Evolutionary conservation across 2,113 vertebrate genomes (phyloP), one percentile per base, ranked within the genome.

Genomic region (Pionites leucogaster): DNA sequence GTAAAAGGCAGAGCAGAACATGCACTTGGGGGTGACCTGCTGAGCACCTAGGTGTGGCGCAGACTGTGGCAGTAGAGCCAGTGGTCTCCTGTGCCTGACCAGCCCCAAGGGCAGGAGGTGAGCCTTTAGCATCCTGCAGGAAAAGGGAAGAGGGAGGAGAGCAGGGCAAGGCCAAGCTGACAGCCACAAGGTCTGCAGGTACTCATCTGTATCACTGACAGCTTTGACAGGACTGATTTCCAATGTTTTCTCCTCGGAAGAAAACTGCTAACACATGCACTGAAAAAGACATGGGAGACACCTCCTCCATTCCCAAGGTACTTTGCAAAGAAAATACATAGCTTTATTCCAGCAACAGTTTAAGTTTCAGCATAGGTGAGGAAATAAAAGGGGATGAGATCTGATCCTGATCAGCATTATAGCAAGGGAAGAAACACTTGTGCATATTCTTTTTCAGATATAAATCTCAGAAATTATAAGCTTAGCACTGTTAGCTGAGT

Each of bases 41-140:
- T 0, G 7, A 47, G 39, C 47, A 70, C 5, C 31, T 14, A 4
- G 1, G 70, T 2, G 1, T 2, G 4, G 74, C 1, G 1, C 35
- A 15, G 33, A 15, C 25, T 0, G 0, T 1, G 3, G 55, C 18
- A 29, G 29, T 13, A n/a, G 18, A 42, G 35, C 14, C 44, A n/a
- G 37, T 0, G 2, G 17, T 39, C 15, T 27, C 60, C 49, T 23
- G 28, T 15, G n/a, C n/a, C 17, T 24, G 41, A 12, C 11, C 50
- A 39, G 11, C n/a, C 41, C 19, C 28, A 1, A 2, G 29, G 31
- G 16, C 35, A n/a, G n/a, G 18, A 39, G n/a, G 47, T 39, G n/a
- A 70, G 47, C 39, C 63, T 52, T 1, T 2, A 35, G 44, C 52
- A 60, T 9, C 27, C 29, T 13, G 14, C 17, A 9, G 16, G 24